A percentile compares a stretch with the other conserved stretches of the same genome.
phyloP scores from a whole-genome alignment of 2,113 vertebrate species.

The Herpetotheres cachinnans region DNA sequence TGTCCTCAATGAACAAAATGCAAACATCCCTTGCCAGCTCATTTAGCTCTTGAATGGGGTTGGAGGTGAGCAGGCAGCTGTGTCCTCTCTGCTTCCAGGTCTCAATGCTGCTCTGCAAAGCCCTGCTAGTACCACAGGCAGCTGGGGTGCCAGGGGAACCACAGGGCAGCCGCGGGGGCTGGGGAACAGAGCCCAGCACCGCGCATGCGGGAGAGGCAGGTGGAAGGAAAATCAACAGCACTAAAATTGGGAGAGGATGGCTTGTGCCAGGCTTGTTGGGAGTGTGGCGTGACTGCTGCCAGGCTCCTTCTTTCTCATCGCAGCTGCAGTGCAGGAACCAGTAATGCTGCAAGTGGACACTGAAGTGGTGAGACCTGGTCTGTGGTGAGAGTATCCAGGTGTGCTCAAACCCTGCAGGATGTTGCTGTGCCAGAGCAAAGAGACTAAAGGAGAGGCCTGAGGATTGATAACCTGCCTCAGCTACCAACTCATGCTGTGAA shows the following conservation, averaged over 20 bases:
- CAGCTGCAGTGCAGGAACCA: background rate
- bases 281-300: background rate
- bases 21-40: background rate
- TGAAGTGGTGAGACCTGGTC: background rate
- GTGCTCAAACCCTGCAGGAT: background rate
- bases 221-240: background rate
- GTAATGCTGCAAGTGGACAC: background rate
- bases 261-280: background rate
- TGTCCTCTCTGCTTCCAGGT: background rate
- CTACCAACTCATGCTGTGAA: background rate
- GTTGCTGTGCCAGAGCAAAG: background rate
- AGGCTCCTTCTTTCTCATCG: background rate
- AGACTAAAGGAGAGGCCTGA: background rate
- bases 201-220: background rate
- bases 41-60: background rate
- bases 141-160: background rate
- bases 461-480: background rate
- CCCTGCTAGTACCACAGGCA: accelerated
- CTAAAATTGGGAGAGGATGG: background rate
- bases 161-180: background rate
- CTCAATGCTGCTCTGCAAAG: background rate
- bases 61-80: background rate
- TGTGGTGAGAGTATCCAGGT: background rate
- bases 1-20: accelerated
- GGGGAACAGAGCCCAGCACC: accelerated